Percentiles rank a stretch among this genome's conserved stretches.
Evolutionary conservation across 2,113 vertebrate species (phyloP).

Genomic region (Diadophis punctatus): DNA sequence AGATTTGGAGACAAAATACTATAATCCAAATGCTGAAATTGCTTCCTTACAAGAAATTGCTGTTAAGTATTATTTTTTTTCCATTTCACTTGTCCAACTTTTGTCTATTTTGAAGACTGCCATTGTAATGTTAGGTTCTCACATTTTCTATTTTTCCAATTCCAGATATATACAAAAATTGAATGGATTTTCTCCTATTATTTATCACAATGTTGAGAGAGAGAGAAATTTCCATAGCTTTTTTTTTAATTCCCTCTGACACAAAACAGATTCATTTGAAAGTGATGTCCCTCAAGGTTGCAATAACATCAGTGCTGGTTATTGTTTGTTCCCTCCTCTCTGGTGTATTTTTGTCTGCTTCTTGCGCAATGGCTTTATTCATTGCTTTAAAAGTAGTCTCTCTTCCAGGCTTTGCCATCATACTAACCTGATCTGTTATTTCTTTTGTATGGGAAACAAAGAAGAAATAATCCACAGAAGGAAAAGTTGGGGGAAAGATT

Average conservation of each 20-base stretch:
- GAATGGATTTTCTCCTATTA: not conserved
- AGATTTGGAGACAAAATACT: not conserved
- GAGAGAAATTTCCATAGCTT: not conserved
- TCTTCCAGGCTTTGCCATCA: constrained; percentile 15
- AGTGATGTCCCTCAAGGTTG: constrained; percentile 64
- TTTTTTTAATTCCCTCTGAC: not conserved
- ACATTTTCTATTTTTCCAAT: not conserved
- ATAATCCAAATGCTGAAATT: not conserved
- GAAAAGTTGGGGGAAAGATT: not conserved
- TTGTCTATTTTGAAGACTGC: not conserved
- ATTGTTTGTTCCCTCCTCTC: constrained; percentile 15
- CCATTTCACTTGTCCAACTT: not conserved
- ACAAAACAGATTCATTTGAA: constrained; percentile 45
- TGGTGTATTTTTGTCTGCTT: constrained; percentile 63
- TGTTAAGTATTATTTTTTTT: not conserved
- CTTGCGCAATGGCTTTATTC: constrained; percentile 54
- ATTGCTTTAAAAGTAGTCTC: constrained; percentile 53
- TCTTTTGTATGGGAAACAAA: constrained; percentile 30
- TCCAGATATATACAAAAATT: not conserved
- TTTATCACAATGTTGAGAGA: not conserved
- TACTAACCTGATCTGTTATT: constrained; percentile 34
- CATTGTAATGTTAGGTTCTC: not conserved
- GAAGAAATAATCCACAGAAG: constrained; percentile 1
- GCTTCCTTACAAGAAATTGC: not conserved
- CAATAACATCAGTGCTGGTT: constrained; percentile 47